Base-by-base conservation (phyloP, 2,888 invertebrate genomes). In the Andricus curvator region DNA sequence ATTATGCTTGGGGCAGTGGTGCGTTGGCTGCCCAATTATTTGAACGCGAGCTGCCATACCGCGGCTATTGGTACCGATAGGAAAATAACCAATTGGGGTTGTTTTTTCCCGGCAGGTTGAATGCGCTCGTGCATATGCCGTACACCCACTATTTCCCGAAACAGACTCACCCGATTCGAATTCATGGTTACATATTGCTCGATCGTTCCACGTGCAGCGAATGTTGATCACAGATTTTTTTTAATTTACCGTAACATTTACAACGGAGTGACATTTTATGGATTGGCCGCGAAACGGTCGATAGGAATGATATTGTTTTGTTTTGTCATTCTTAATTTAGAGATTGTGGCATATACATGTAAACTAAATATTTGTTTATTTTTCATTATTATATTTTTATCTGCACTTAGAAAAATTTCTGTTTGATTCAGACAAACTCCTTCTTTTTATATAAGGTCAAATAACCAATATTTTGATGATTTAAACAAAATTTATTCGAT, bases 71-170 rank as follows among this genome's bases (percentile, higher is more conserved):
- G 51, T 70, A 48, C 51, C 70, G 51, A 70, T 70, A 70, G 70
- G 51, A 70, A 70, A 70, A 70, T 70, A 70, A 70, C 51, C 70
- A 70, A 70, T 70, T 70, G 70, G 70, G 70, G 70, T 70, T 51
- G 70, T 56, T 70, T 70, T 70, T 70, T 51, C 29, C 29, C 51
- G 70, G 51, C 51, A 51, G 70, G 70, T 70, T 51, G 70, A 51
- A 70, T 29, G 70, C 70, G 70, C 48, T 70, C 70, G 70, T 70
- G 70, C 56, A 11, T 70, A 70, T 48, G 17, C 70, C 51, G 56
- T 70, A 51, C 51, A 51, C 70, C 51, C 70, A 70, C 70, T 70
- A 70, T 70, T 70, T 70, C 70, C 20, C 70, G 20, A 70, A 51
- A 29, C 70, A 51, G 29, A 25, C 70, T 51, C 70, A 29, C 51